Base-by-base conservation (phyloP, 1,140 invertebrate species). In the Tetramorium alpestre region DNA sequence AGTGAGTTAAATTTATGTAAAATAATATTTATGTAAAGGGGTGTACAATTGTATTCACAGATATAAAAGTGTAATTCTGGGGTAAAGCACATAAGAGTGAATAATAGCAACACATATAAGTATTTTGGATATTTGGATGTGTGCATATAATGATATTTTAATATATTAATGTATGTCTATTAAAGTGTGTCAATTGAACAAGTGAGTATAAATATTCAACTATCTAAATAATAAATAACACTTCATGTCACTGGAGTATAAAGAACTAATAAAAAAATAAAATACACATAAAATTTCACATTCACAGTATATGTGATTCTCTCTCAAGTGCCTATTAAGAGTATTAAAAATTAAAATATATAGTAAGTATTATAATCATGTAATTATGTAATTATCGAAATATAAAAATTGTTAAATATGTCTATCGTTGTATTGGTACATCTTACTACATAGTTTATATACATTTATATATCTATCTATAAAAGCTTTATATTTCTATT, bases 391-490 rank as follows among this genome's bases (percentile, higher is more conserved):
- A 77, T 56, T 60, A 6, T 84, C 85, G 64, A 81, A 51, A 86
- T 67, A 18, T 69, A 62, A 38, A 25, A 62, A 33, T 33, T 33
- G 33, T 33, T 33, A 33, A 33, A 33, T 33, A 33, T 33, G 33
- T 90, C 88, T 82, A 90, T 67, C 8, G 64, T 85, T 84, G 89
- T 90, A 90, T 90, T 90, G 89, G 88, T 90, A 90, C 89, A 90
- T 85, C 76, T 77, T 65, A 60, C 87, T 87, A 58, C 67, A 62
- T 81, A 85, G 60, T 70, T 56, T 81, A 80, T 90, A 41, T 82
- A 90, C 85, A 80, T 84, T 73, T 86, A 69, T 33, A 81, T 56
- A 49, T 67, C 49, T 85, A 85, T 67, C 28, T 75, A 86, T 28
- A 25, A 75, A 85, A 47, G 13, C 85, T 84, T 84, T 5, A 72